Percentiles rank a stretch among this genome's conserved stretches.
Evolutionary conservation across 2,888 invertebrate species (phyloP).

Genomic region (Caenorhabditis japonica): DNA sequence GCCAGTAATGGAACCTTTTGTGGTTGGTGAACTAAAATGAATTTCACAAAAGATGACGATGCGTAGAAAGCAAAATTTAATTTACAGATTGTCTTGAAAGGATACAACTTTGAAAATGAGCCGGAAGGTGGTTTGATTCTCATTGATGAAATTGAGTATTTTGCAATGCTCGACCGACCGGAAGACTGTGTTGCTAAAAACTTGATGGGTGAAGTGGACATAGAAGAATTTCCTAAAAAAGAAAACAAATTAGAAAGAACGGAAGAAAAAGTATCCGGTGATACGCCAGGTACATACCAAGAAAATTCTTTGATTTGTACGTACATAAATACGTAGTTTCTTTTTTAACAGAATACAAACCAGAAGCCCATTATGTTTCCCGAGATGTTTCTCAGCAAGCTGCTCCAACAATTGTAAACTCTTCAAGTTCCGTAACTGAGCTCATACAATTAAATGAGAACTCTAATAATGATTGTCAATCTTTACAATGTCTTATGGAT

Average conservation of each 20-base stretch:
- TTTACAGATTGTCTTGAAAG: slow-evolving; percentile 64
- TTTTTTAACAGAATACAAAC: not conserved
- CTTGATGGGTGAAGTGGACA: slow-evolving; percentile 28
- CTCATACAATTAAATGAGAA: slow-evolving; percentile 25
- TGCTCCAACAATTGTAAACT: slow-evolving; percentile 36
- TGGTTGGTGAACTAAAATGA: no score
- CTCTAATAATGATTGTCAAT: slow-evolving; percentile 38
- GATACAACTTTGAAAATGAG: slow-evolving; percentile 66
- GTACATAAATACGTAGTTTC: not conserved
- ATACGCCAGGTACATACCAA: slow-evolving; percentile 35
- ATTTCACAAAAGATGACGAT: slow-evolving; percentile 1
- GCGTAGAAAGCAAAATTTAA: not conserved
- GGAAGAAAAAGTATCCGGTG: slow-evolving; percentile 42
- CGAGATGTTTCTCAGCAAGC: slow-evolving; percentile 41
- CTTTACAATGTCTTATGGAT: slow-evolving; percentile 60
- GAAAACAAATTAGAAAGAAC: slow-evolving; percentile 18
- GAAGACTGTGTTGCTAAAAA: slow-evolving; percentile 63
- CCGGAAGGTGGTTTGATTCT: slow-evolving; percentile 69
- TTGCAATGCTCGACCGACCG: slow-evolving; percentile 61
- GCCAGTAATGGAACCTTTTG: slow-evolving; percentile 65
- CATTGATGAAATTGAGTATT: slow-evolving; percentile 66
- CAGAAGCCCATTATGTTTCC: slow-evolving; percentile 20
- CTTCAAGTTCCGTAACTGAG: slow-evolving; percentile 32
- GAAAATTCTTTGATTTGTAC: not conserved
- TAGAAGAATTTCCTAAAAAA: slow-evolving; percentile 37